Conservation (phyloP, 2,113 vertebrate genomes). For the Lycocorax pyrrhopterus region DNA sequence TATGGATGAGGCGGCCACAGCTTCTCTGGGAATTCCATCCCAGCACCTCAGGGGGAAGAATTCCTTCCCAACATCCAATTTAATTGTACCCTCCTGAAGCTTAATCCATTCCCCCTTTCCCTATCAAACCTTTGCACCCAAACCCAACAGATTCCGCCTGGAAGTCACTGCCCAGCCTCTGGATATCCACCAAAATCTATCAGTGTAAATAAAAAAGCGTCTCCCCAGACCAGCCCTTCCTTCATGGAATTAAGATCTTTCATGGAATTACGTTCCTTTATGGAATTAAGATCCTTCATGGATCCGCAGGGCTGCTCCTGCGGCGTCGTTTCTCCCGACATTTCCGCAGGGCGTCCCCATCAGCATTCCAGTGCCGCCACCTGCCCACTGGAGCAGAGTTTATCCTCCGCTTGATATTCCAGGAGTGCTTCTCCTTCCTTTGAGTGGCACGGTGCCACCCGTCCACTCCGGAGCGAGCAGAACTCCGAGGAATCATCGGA, state of each 20-base stretch:
- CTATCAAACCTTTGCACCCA: neutral
- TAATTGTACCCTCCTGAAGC: neutral
- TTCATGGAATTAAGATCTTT: neutral
- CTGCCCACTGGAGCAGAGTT: neutral
- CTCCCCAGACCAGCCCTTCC: neutral
- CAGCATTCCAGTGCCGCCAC: slow-evolving; percentile 40
- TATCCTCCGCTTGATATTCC: slow-evolving; percentile 56
- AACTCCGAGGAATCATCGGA: slow-evolving; percentile 42
- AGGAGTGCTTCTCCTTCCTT: slow-evolving; percentile 42
- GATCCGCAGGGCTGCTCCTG: neutral
- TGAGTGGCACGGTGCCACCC: slow-evolving; percentile 60
- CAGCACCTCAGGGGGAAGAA: neutral
- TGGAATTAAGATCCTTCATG: neutral
- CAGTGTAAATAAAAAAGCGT: neutral
- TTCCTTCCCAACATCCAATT: neutral
- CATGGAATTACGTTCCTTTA: too few relatives aligned
- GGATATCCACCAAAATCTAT: neutral
- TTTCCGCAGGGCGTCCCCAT: neutral
- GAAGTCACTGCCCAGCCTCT: neutral
- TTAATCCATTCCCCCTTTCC: neutral
- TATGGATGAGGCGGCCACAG: neutral
- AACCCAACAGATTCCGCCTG: accelerated
- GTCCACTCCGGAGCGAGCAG: neutral
- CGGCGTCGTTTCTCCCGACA: neutral
- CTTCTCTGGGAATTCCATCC: neutral